Conservation (phyloP, 2,888 invertebrate species). For the Drosophila falleni region DNA sequence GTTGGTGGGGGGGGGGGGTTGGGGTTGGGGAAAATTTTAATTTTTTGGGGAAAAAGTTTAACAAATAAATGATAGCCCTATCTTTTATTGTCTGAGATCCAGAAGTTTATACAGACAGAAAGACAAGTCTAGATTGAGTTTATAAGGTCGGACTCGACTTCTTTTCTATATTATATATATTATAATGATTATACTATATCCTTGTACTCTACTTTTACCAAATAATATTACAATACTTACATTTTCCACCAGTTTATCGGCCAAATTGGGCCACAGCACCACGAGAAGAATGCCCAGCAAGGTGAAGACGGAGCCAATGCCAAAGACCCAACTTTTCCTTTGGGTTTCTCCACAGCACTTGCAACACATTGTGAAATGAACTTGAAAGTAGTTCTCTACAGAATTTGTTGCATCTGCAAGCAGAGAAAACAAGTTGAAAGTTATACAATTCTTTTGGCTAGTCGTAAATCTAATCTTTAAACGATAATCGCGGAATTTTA, state of each 20-base stretch:
- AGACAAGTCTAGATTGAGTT: background rate
- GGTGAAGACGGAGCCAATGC: conserved; percentile 78
- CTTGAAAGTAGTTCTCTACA: background rate
- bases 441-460: conserved; percentile 15
- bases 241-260: conserved; percentile 73
- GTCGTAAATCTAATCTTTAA: conserved; percentile 29
- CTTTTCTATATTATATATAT: background rate
- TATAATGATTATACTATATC: background rate
- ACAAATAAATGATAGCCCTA: background rate
- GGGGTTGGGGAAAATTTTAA: too few relatives aligned
- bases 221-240: conserved; percentile 62
- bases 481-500: conserved; percentile 41
- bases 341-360: conserved; percentile 82
- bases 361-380: conserved; percentile 76
- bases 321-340: conserved; percentile 84
- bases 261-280: conserved; percentile 79
- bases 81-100: too few relatives aligned
- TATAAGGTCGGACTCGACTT: background rate
- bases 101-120: too few relatives aligned
- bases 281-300: conserved; percentile 77
- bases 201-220: background rate
- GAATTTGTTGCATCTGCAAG: conserved; percentile 38
- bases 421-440: background rate
- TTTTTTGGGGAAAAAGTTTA: too few relatives aligned
- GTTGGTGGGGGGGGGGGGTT: too few relatives aligned